Evolutionary conservation across 2,797 vertebrate species (phyloP), one percentile per base, ranked within the genome.

Genomic region (Pogonophryne albipinna): DNA sequence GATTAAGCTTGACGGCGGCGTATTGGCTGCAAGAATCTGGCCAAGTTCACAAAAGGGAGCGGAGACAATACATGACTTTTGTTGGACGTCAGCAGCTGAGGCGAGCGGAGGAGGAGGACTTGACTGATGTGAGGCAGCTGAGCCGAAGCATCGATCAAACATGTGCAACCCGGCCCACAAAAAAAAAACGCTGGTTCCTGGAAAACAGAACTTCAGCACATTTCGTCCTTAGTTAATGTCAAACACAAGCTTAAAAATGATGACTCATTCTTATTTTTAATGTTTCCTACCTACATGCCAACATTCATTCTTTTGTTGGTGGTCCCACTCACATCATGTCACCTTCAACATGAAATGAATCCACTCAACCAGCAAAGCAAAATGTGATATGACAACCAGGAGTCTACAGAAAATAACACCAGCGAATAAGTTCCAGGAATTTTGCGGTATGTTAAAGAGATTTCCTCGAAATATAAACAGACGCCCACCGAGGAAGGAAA

Each of bases 1-100:
- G 87, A 93, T 91, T 90, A 88, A 93, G 77, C 84, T 71, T 38
- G 66, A 84, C 73, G n/a, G 50, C 58, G 83, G 84, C 47, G 14
- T 51, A 85, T 71, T 58, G 90, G 80, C 72, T 66, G 80, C 14
- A 60, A 69, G 84, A 80, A 69, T 80, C 75, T 23, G 45, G 76
- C 70, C 82, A 72, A 87, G 81, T 90, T 88, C 78, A 88, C 84
- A 74, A 70, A 79, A 70, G 78, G 20, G 20, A 86, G 77, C 19
- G 2, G 55, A 73, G 78, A 89, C 86, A 84, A 87, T 72, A 27
- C 53, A 23, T 3, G 78, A 74, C 74, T 78, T 79, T 77, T 52
- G 71, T 70, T 47, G 63, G 49, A 56, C 77, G 74, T 90, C 89
- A 90, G 90, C 88, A 87, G 78, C 79, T 38, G 78, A 78, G n/a